Evolutionary conservation across 2,888 invertebrate genomes (phyloP).

Genomic region (Syrphus vitripennis): DNA sequence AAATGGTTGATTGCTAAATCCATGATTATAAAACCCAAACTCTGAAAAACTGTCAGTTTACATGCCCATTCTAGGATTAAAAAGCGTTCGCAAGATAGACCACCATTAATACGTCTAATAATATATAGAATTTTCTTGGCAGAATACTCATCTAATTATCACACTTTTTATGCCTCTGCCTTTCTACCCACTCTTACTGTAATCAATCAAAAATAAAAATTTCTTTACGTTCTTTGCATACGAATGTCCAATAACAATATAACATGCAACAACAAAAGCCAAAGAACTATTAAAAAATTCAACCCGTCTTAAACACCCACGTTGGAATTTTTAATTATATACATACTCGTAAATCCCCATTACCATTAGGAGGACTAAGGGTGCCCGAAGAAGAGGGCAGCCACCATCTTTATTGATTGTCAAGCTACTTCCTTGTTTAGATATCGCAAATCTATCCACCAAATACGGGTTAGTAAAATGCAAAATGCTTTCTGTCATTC

Average conservation of each 20-base stretch:
- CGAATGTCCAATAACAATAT: slow-evolving; percentile 9
- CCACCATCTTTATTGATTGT: slow-evolving; percentile 55
- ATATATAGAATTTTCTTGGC: not conserved
- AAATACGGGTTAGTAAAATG: slow-evolving; percentile 62
- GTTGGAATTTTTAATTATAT: slow-evolving; percentile 50
- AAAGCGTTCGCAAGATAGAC: too few species aligned
- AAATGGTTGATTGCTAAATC: too few species aligned
- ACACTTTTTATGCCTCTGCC: not conserved
- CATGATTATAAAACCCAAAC: too few species aligned
- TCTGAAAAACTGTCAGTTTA: too few species aligned
- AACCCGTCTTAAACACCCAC: slow-evolving; percentile 37
- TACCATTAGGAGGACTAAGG: not conserved
- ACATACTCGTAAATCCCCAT: not conserved
- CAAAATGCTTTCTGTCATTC: slow-evolving; percentile 57
- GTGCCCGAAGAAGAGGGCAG: not conserved
- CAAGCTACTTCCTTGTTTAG: slow-evolving; percentile 61
- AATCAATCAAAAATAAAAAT: not conserved
- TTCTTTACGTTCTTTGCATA: slow-evolving; percentile 13
- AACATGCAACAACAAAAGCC: not conserved
- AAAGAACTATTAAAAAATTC: slow-evolving; percentile 15
- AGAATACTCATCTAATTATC: not conserved
- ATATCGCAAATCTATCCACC: slow-evolving; percentile 56
- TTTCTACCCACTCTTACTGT: not conserved
- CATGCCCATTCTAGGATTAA: too few species aligned
- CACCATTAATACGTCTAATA: too few species aligned